Evolutionary conservation across 1,140 invertebrate genomes (phyloP), one percentile per base, ranked within the genome.

Genomic region (Augochlora pura): DNA sequence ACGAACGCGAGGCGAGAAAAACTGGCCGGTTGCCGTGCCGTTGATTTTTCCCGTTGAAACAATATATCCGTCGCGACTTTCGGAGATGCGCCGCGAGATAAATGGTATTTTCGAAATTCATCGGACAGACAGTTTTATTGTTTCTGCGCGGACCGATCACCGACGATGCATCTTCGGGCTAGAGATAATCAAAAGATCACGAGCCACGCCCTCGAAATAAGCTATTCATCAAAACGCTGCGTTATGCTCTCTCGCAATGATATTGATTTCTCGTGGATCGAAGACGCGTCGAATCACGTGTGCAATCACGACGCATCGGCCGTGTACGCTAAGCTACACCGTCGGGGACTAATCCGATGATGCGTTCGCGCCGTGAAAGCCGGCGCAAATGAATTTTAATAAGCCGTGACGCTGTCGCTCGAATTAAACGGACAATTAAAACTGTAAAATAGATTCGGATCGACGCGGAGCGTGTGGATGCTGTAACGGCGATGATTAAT

Each of bases 141-240:
- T 52, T 32, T 46, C 23, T n/a, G n/a, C 21, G 27, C 21, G 23
- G 65, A 46, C 2, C 10, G n/a, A 57, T 57, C 54, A n/a, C 18
- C 54, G 8, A n/a, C 54, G 8, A n/a, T n/a, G 5, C 8, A 69
- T 77, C 57, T 49, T 39, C 21, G 25, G n/a, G 32, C 32, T 2
- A n/a, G 42, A 77, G 74, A 70, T 77, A 70, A 70, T 77, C 57
- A 52, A 77, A n/a, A 77, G 69, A 70, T 63, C 75, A 70, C 14
- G n/a, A 2, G 14, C 7, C 75, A 59, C 64, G 63, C 52, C 64
- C 16, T 62, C 75, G 57, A 18, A 70, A 62, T 42, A 9, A 52
- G 42, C 38, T 46, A 25, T 62, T 77, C 62, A 77, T 70, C 66
- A 70, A 59, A 77, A 7, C 38, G 46, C 10, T n/a, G 39, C 25